Percentiles rank a stretch among this genome's conserved stretches.
Evolutionary conservation across 2,888 invertebrate species (phyloP).

Genomic region (Linnaemya tessellans): DNA sequence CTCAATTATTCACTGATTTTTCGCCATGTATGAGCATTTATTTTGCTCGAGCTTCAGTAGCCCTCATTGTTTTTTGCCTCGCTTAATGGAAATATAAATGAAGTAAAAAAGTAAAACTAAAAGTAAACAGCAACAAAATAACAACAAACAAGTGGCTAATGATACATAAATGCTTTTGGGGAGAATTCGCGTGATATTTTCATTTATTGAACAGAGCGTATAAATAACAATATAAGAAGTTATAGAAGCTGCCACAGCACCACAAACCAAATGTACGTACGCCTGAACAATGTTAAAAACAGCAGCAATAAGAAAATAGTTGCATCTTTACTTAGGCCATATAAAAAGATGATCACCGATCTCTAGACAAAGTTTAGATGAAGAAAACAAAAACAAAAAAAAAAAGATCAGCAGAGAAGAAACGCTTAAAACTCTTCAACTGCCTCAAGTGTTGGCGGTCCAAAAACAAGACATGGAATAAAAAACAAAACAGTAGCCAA

Average conservation of each 20-base stretch:
- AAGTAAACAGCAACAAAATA: conserved; percentile 29
- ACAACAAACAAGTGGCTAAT: conserved; percentile 73
- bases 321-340: conserved; percentile 53
- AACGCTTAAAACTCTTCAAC: conserved; percentile 14
- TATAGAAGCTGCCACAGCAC: conserved; percentile 28
- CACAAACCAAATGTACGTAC: conserved; percentile 13
- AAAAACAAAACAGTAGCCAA: conserved; percentile 62
- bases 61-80: conserved; percentile 28
- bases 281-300: conserved; percentile 38
- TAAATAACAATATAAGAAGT: conserved; percentile 58
- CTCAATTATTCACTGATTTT: not conserved
- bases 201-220: conserved; percentile 72
- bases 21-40: conserved; percentile 20
- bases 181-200: conserved; percentile 74
- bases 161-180: conserved; percentile 73
- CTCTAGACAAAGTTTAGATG: conserved; percentile 56
- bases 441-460: conserved; percentile 69
- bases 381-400: conserved; percentile 4
- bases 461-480: conserved; percentile 21
- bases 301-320: conserved; percentile 54
- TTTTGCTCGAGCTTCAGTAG: conserved; percentile 37
- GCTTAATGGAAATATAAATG: conserved; percentile 18
- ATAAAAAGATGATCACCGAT: conserved; percentile 64
- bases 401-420: conserved; percentile 2
- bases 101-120: conserved; percentile 5